These are phyloP conservation scores for Acanthacorydalis orientalis DNA, from an alignment of 2,888 invertebrate species.

Conservation along the genomic window DNA sequence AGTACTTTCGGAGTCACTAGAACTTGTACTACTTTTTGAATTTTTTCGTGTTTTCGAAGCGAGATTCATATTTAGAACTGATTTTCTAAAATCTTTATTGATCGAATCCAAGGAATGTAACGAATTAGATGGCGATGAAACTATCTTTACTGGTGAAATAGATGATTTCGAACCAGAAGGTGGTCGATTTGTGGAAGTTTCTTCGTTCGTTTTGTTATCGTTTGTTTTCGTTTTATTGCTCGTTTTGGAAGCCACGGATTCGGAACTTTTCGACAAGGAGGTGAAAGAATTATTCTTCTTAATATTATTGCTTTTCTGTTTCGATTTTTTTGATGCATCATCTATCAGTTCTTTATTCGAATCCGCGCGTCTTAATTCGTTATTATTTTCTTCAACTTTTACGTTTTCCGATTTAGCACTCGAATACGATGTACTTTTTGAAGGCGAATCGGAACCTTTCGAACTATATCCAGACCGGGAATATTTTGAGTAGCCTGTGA, in stretches of 20 bases:
- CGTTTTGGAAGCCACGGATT: neutral
- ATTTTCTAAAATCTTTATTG: conserved; percentile 61
- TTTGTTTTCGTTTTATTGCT: conserved; percentile 3
- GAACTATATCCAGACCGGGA: neutral
- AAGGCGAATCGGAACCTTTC: neutral
- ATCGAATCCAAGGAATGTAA: conserved; percentile 26
- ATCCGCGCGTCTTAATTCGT: neutral
- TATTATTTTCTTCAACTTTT: neutral
- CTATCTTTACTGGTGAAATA: conserved; percentile 15
- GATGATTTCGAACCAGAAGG: conserved; percentile 13
- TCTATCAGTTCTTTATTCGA: neutral
- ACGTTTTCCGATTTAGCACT: conserved; percentile 5
- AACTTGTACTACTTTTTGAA: conserved; percentile 28
- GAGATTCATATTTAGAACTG: conserved; percentile 48
- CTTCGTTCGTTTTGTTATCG: conserved; percentile 18
- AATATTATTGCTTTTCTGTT: neutral
- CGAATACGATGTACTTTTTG: conserved; percentile 1
- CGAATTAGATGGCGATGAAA: conserved; percentile 12
- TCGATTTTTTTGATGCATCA: neutral
- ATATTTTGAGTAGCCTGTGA: conserved; percentile 9
- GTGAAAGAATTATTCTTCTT: conserved; percentile 4
- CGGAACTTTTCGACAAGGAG: conserved; percentile 1
- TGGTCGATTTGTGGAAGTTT: conserved; percentile 24
- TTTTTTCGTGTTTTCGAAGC: conserved; percentile 24
- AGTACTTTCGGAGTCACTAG: conserved; percentile 26